A percentile compares a stretch with the other conserved stretches of the same genome.
phyloP scores from a whole-genome alignment of 1,140 invertebrate species.

The Sycophila sp. region DNA sequence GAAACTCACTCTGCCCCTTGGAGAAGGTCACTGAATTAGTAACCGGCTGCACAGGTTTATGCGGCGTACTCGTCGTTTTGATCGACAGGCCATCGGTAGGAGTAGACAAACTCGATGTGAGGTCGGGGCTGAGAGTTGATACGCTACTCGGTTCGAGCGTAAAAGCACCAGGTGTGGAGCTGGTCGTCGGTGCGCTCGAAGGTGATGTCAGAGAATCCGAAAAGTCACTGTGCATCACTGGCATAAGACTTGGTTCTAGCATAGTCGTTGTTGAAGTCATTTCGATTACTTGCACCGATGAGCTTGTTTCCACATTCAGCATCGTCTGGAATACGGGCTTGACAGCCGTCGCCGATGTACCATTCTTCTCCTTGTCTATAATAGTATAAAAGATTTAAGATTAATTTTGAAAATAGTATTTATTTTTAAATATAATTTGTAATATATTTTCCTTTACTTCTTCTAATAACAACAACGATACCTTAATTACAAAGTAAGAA shows the following conservation, averaged over 20 bases:
- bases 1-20: slow-evolving; percentile 43
- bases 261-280: slow-evolving; percentile 47
- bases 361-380: background rate
- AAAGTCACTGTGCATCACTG: slow-evolving; percentile 41
- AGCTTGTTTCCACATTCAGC: slow-evolving; percentile 60
- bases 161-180: background rate
- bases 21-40: slow-evolving; percentile 43
- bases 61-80: slow-evolving; percentile 40
- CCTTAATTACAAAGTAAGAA: too few species aligned
- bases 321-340: slow-evolving; percentile 53
- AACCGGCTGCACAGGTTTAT: slow-evolving; percentile 39
- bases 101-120: slow-evolving; percentile 44
- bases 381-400: background rate
- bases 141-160: slow-evolving; percentile 54
- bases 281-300: slow-evolving; percentile 59
- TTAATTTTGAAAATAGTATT: too few species aligned
- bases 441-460: too few species aligned
- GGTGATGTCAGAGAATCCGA: slow-evolving; percentile 13
- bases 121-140: slow-evolving; percentile 34
- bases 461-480: too few species aligned
- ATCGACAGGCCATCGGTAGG: slow-evolving; percentile 54
- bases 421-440: too few species aligned
- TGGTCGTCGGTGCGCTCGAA: background rate
- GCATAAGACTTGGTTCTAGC: slow-evolving; percentile 47
- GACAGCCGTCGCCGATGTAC: slow-evolving; percentile 15